Evolutionary conservation across 2,113 vertebrate species (phyloP).

Genomic region (Syngnathoides biaculeatus): DNA sequence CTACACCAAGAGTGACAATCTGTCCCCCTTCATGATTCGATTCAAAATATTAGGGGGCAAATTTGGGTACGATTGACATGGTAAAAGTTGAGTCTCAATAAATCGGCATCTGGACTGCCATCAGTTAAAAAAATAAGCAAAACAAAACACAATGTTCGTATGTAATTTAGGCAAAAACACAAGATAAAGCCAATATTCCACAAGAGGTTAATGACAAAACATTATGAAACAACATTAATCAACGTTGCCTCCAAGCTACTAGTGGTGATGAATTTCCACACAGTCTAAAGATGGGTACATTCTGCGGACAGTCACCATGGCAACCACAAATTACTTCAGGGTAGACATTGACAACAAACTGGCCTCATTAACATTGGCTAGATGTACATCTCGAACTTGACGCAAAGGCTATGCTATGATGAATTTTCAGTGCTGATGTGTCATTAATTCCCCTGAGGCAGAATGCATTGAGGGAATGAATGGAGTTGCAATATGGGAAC

Average conservation of each 20-base stretch:
- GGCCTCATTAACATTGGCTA: constrained; percentile 69
- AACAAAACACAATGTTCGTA: neutral
- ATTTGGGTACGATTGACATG: neutral
- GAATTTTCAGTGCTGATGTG: constrained; percentile 53
- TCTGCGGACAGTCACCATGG: constrained; percentile 61
- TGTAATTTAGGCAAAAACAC: neutral
- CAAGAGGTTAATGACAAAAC: constrained; percentile 33
- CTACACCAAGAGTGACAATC: too few relatives aligned
- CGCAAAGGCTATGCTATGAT: constrained; percentile 40
- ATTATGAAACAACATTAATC: constrained; percentile 49
- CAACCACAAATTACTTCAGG: constrained; percentile 56
- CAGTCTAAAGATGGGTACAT: constrained; percentile 55
- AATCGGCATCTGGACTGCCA: constrained; percentile 1
- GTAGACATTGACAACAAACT: constrained; percentile 47
- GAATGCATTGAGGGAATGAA: constrained; percentile 44
- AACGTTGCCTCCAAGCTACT: constrained; percentile 43
- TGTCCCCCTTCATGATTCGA: too few relatives aligned
- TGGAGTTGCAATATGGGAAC: constrained; percentile 32
- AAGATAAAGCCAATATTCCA: constrained; percentile 16
- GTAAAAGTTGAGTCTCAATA: neutral
- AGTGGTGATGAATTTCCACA: constrained; percentile 56
- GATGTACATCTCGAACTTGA: constrained; percentile 58
- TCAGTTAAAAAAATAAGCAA: neutral
- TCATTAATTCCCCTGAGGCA: constrained; percentile 55
- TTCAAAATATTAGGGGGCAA: too few relatives aligned